Percentiles rank a stretch among this genome's conserved stretches.
phyloP scores from a whole-genome alignment of 2,888 invertebrate species.

The Melolontha melolontha region DNA sequence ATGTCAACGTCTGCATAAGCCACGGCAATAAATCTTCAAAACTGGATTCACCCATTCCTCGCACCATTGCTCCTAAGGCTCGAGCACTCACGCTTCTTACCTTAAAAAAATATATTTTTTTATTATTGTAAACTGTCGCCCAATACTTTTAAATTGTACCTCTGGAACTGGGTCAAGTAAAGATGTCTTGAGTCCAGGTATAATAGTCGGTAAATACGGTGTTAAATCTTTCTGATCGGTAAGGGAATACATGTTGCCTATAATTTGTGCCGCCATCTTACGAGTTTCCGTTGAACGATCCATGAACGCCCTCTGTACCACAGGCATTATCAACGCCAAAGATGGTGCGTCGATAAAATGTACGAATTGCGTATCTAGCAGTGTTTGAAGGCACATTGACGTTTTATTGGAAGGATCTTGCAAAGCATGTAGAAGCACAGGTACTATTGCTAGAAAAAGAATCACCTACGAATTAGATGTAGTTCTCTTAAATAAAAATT shows the following conservation, averaged over 20 bases:
- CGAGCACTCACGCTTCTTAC: constrained; percentile 95
- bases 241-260: constrained; percentile 99
- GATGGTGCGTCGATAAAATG: constrained; percentile 99
- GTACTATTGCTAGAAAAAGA: constrained; percentile 77
- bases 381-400: constrained; percentile 89
- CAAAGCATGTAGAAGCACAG: constrained; percentile 87
- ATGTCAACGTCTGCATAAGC: constrained; percentile 97
- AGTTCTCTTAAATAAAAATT: too few species aligned
- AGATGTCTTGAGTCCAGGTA: constrained; percentile 96
- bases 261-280: constrained; percentile 99
- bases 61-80: constrained; percentile 97
- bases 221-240: constrained; percentile 98
- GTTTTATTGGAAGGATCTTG: constrained; percentile 98
- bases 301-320: constrained; percentile 96
- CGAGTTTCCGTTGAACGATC: constrained; percentile 98
- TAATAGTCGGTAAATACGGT: constrained; percentile 95
- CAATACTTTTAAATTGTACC: constrained; percentile 62
- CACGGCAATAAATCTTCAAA: constrained; percentile 97
- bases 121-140: not conserved
- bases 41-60: constrained; percentile 95
- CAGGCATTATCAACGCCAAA: constrained; percentile 98
- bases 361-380: constrained; percentile 96
- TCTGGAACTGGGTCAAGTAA: constrained; percentile 98
- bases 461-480: not conserved
- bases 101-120: constrained; percentile 57